phyloP scores from a whole-genome alignment of 2,113 vertebrate species.

The Lutjanus erythropterus region DNA sequence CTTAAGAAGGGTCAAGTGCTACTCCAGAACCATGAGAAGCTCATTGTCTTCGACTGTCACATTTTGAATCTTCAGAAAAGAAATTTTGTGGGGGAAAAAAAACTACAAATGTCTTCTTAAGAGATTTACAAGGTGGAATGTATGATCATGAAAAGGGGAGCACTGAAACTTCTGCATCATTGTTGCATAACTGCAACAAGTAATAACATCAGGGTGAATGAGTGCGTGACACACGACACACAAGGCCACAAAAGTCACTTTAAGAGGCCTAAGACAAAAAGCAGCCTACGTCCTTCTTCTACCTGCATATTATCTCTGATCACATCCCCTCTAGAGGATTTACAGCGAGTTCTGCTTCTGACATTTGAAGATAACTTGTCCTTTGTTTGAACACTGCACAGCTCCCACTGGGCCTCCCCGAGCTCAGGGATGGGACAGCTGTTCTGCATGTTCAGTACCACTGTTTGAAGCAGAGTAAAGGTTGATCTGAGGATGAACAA shows the following conservation, averaged over 20 bases:
- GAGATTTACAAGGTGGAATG: not conserved
- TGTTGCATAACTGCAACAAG: not conserved
- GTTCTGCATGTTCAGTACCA: not conserved
- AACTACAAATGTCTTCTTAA: not conserved
- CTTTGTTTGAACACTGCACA: not conserved
- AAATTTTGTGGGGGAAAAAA: not conserved
- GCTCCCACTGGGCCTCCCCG: conserved; percentile 12
- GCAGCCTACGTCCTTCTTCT: too few species aligned
- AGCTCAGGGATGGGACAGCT: conserved; percentile 26
- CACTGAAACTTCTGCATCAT: not conserved
- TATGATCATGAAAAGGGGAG: not conserved
- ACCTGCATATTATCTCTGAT: not conserved
- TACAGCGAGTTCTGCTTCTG: not conserved
- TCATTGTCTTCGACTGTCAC: not conserved
- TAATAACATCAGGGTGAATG: not conserved
- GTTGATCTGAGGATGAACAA: conserved; percentile 43
- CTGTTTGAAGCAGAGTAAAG: conserved; percentile 40
- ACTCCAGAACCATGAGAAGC: not conserved
- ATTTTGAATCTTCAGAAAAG: not conserved
- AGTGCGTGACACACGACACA: not conserved
- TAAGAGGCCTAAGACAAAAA: not conserved
- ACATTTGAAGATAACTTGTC: conserved; percentile 18
- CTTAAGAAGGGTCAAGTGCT: too few species aligned
- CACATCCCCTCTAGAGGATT: not conserved
- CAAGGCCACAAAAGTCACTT: not conserved